Evolutionary conservation across 1,140 invertebrate species (phyloP), one percentile per base, ranked within the genome.

Genomic region (Pseudomyrmex dendroicus): DNA sequence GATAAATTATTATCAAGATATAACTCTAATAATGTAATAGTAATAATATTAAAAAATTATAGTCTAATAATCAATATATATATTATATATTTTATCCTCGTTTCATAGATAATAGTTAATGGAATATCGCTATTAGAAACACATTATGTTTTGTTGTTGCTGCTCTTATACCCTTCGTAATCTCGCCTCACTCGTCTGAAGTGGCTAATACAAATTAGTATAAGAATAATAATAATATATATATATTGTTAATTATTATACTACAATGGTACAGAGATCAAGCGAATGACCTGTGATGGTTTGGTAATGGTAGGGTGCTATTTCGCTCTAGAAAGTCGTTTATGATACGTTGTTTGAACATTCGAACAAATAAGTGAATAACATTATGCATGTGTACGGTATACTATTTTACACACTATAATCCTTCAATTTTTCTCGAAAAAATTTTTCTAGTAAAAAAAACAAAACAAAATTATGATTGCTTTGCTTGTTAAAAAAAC

Each of bases 231-330:
- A 89, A 35, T 35, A 35, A 35, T 35, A 35, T 35, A 35, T 82
- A 83, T 82, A 83, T 77, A 86, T 83, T 63, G 46, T 86, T 89
- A 86, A 91, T 86, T 91, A 88, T 90, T 91, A 93, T 90, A 82
- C 88, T 93, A 93, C 82, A 92, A 92, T 93, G 89, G 90, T 93
- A 92, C 86, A 91, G 93, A 94, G 92, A 94, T 94, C 92, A 93
- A 91, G 78, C 82, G 73, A 92, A 91, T 92, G 91, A 93, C 88
- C 91, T 89, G 88, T 84, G 83, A 91, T 91, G 90, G 90, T 94
- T 93, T 93, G 92, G 92, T 93, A 93, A 92, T 91, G 88, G 73
- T 88, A 78, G 46, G 25, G 83, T 70, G 83, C 17, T 50, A 25
- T 78, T 88, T 89, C 87, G 87, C 88, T 76, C 62, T 66, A 50